Evolutionary conservation across 2,888 invertebrate genomes (phyloP).

Genomic region (Epiblema foenella): DNA sequence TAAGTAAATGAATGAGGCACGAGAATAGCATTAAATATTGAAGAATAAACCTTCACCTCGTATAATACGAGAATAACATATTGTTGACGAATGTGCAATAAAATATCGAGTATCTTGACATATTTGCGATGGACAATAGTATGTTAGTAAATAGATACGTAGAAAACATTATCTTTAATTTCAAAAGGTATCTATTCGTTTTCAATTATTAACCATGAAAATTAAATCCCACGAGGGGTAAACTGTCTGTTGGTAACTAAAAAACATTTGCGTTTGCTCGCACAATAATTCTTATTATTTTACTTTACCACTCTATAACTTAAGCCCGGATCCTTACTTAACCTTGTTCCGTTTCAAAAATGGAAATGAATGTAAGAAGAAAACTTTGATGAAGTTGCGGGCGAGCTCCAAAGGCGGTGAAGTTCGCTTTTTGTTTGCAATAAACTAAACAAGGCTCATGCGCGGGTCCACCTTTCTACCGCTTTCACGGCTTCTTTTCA

Average conservation of each 20-base stretch:
- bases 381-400: constrained; percentile 42
- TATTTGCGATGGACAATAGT: too few relatives aligned
- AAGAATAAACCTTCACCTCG: too few relatives aligned
- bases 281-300: constrained; percentile 17
- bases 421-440: constrained; percentile 39
- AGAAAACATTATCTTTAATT: too few relatives aligned
- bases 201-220: neutral
- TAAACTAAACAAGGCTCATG: constrained; percentile 38
- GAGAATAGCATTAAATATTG: too few relatives aligned
- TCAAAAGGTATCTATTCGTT: neutral
- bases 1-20: too few relatives aligned
- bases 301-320: constrained; percentile 23
- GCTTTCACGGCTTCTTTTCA: constrained; percentile 5
- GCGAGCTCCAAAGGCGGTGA: constrained; percentile 26
- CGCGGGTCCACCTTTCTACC: constrained; percentile 3
- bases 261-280: neutral
- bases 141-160: too few relatives aligned
- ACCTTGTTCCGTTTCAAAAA: constrained; percentile 40
- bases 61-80: too few relatives aligned
- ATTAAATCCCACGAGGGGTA: neutral
- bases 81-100: too few relatives aligned
- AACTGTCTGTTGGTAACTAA: neutral
- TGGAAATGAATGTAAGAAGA: constrained; percentile 42
- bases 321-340: constrained; percentile 25
- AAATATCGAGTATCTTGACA: too few relatives aligned